These are phyloP conservation scores for Trilocha varians DNA, from an alignment of 2,888 invertebrate genomes.

Conservation along the genomic window DNA sequence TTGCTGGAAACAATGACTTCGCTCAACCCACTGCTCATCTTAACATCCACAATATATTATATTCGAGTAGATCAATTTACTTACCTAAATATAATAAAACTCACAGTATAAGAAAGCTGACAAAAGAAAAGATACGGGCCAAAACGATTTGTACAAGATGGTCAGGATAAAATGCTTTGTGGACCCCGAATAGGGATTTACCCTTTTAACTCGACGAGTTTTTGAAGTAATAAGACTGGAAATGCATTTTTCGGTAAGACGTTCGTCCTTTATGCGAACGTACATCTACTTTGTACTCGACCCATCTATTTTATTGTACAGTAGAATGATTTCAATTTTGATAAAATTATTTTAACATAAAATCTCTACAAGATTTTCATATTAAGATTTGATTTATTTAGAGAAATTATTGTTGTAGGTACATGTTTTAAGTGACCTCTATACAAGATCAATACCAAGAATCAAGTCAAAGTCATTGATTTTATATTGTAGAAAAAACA, in stretches of 20 bases:
- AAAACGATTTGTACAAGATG: conserved; percentile 43
- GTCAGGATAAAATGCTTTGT: conserved; percentile 43
- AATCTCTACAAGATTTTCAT: too few species aligned
- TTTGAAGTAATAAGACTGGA: conserved; percentile 20
- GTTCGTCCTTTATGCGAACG: background rate
- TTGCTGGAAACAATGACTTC: background rate
- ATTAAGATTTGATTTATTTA: too few species aligned
- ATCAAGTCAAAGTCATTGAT: too few species aligned
- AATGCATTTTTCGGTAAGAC: conserved; percentile 1
- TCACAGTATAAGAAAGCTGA: conserved; percentile 39
- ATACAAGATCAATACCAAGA: too few species aligned
- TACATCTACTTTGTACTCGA: background rate
- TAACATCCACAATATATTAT: background rate
- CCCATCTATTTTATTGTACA: background rate
- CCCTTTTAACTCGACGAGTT: conserved; percentile 32
- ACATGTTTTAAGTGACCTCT: too few species aligned
- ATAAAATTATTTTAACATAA: too few species aligned
- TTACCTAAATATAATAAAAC: conserved; percentile 31
- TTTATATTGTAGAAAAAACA: too few species aligned
- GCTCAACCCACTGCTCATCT: background rate
- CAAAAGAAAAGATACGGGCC: conserved; percentile 44
- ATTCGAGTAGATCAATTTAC: conserved; percentile 1
- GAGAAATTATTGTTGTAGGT: too few species aligned
- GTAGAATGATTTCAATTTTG: too few species aligned
- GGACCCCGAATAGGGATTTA: conserved; percentile 36